These are phyloP conservation scores for Papilio demoleus DNA, from an alignment of 2,888 invertebrate genomes.

Conservation along the genomic window DNA sequence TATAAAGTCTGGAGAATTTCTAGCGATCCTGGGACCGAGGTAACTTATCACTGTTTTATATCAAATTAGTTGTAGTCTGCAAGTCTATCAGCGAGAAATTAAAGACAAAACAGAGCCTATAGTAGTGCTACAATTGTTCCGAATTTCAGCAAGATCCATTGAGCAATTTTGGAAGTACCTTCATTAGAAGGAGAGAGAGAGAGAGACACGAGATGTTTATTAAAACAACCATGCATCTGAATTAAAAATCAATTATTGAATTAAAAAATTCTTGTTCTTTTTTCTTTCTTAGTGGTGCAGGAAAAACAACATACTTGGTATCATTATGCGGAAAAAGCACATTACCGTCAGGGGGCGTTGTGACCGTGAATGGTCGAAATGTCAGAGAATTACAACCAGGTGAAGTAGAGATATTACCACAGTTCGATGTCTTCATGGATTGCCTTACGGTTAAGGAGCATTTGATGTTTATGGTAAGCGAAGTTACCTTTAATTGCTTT, in stretches of 20 bases:
- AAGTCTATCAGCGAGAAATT: no score
- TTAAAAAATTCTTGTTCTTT: no score
- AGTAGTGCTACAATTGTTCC: no score
- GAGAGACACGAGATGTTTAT: no score
- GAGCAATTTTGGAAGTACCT: no score
- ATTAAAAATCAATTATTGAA: no score
- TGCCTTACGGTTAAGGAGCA: slow-evolving; percentile 86
- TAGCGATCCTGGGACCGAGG: slow-evolving; percentile 76
- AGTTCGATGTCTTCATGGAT: slow-evolving; percentile 81
- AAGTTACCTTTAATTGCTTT: no score
- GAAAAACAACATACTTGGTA: slow-evolving; percentile 83
- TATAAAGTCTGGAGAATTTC: slow-evolving; percentile 68
- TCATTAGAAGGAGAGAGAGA: no score
- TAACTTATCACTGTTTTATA: slow-evolving; percentile 45
- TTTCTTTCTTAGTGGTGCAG: slow-evolving; percentile 75
- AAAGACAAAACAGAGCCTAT: no score
- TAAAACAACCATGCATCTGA: no score
- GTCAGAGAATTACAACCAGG: slow-evolving; percentile 69
- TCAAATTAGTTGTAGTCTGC: no score
- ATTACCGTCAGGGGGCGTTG: slow-evolving; percentile 68
- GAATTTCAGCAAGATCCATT: no score
- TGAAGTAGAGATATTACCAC: slow-evolving; percentile 84
- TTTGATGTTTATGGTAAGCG: slow-evolving; percentile 86
- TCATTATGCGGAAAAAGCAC: slow-evolving; percentile 80
- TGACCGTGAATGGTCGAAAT: slow-evolving; percentile 74